Evolutionary conservation across 2,113 vertebrate genomes (phyloP), one percentile per base, ranked within the genome.

Genomic region (Syrrhaptes paradoxus): DNA sequence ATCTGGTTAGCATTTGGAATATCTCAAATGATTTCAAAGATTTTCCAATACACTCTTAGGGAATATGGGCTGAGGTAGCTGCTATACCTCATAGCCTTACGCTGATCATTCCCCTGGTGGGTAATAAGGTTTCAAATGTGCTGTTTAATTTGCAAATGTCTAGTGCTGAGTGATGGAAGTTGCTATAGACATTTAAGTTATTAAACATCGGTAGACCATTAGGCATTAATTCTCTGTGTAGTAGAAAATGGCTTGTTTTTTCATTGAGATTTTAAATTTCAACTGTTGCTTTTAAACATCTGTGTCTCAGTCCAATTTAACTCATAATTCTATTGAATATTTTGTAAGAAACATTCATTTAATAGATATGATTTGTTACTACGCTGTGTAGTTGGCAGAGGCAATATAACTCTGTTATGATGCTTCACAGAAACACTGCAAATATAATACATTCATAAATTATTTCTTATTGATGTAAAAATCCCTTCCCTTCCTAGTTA

Each of bases 391-490:
- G 38, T 67, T 83, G 63, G 38, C 63, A 86, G 68, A 79, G 71
- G 66, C 29, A 82, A 80, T 86, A 41, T 36, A 93, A 88, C 65
- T 77, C 45, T 81, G 29, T n/a, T 83, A n/a, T 0, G 0, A 88
- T 75, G 80, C 57, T 91, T 88, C 81, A 82, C 46, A 67, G 73
- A 91, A 91, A 38, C 57, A 72, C 41, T 77, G 49, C 68, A 88
- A 84, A 84, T 75, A 34, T 49, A 88, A 84, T 77, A 63, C 48
- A 52, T 54, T 61, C 26, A 67, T 90, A 75, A 87, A 75, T 93
- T 92, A 90, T 32, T 89, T 83, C 67, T 67, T 92, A 78, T 59
- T 92, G 20, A 92, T 82, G 18, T 43, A 79, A 91, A 96, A 90
- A 45, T 93, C 32, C 55, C 43, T 75, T 88, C 63, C 58, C 51